Conservation (phyloP, 2,113 vertebrate genomes). For the Alethe castanea region DNA sequence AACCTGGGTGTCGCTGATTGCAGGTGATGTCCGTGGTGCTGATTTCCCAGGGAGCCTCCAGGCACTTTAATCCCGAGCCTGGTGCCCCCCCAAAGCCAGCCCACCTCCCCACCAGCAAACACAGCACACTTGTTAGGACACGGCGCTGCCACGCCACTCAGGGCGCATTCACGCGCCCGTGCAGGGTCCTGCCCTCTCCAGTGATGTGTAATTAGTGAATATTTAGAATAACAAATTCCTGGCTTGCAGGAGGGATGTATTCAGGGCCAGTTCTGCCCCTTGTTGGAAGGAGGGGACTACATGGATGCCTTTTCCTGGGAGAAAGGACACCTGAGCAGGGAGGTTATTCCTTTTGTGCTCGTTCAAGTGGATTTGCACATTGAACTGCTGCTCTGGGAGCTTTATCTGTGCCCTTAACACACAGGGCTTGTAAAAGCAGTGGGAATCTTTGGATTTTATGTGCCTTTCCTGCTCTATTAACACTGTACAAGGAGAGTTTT, state of each 20-base stretch:
- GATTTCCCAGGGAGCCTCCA: not conserved
- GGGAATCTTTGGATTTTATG: not conserved
- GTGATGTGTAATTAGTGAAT: not conserved
- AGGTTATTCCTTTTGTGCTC: not conserved
- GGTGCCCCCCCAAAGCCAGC: not conserved
- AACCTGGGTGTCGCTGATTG: not conserved
- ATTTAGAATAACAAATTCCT: not conserved
- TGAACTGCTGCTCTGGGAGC: not conserved
- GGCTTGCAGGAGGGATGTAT: not conserved
- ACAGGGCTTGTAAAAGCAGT: not conserved
- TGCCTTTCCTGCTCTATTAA: not conserved
- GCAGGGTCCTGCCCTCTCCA: not conserved
- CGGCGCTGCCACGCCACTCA: not conserved
- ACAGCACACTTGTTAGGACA: accelerated
- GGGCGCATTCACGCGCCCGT: not conserved
- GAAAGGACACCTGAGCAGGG: not conserved
- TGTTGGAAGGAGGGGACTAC: not conserved
- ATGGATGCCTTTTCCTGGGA: not conserved
- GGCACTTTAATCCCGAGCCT: not conserved
- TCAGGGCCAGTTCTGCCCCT: not conserved
- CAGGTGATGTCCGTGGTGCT: accelerated
- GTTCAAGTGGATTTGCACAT: not conserved
- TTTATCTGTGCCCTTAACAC: not conserved
- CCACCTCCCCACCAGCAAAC: not conserved
- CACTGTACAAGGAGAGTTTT: accelerated